Evolutionary conservation across 2,113 vertebrate genomes (phyloP).

Genomic region (Castor canadensis): DNA sequence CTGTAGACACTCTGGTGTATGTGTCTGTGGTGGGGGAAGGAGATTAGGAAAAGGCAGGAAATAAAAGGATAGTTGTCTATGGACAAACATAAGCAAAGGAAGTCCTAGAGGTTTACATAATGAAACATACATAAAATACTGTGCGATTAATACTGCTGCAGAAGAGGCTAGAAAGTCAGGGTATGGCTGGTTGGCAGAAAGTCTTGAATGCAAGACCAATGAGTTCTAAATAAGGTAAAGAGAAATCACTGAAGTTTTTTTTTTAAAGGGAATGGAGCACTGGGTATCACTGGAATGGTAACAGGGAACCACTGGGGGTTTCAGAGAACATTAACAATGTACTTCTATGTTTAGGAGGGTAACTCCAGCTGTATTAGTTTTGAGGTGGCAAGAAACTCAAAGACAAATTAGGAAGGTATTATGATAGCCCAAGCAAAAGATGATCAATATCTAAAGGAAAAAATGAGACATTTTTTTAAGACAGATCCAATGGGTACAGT

Average conservation of each 20-base stretch:
- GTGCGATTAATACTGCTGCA: no score
- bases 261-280: no score
- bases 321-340: neutral
- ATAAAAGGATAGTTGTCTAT: no score
- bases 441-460: neutral
- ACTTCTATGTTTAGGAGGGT: neutral
- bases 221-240: neutral
- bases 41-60: no score
- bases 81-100: no score
- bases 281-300: no score
- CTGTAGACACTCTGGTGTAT: no score
- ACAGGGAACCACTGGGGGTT: neutral
- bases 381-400: neutral
- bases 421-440: neutral
- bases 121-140: no score
- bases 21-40: no score
- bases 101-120: no score
- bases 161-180: no score
- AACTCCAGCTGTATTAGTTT: neutral
- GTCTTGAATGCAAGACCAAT: neutral
- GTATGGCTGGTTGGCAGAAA: neutral
- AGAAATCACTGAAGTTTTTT: neutral
- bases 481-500: neutral
- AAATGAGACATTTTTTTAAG: neutral
- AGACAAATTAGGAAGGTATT: neutral